phyloP scores from a whole-genome alignment of 2,797 vertebrate species.

The Trachops cirrhosus region DNA sequence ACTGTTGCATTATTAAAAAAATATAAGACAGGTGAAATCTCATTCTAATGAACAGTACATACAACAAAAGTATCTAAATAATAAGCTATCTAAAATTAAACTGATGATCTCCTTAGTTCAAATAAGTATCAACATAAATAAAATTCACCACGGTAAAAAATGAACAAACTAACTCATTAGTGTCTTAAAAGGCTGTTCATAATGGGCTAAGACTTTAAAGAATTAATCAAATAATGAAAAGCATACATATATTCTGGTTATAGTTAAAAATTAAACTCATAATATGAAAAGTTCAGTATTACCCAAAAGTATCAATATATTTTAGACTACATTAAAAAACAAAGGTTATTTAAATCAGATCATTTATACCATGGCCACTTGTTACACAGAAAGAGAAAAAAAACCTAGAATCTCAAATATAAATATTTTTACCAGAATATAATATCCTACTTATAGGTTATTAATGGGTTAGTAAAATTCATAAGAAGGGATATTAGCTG shows the following conservation, averaged over 20 bases:
- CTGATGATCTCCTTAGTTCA: neutral
- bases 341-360: conserved; percentile 40
- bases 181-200: neutral
- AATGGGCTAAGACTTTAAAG: neutral
- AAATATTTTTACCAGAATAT: neutral
- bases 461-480: conserved; percentile 7
- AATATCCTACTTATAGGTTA: neutral
- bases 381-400: conserved; percentile 8
- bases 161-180: neutral
- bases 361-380: neutral
- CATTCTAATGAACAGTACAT: neutral
- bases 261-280: conserved; percentile 29
- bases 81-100: conserved; percentile 6
- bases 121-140: conserved; percentile 16
- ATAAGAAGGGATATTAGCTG: conserved; percentile 4
- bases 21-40: neutral
- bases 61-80: conserved; percentile 7
- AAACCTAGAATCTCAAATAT: neutral
- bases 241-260: neutral
- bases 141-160: conserved; percentile 15
- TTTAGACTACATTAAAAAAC: conserved; percentile 2
- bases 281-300: neutral
- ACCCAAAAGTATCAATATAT: neutral
- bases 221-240: neutral
- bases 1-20: conserved; percentile 23